Evolutionary conservation across 2,113 vertebrate genomes (phyloP).

Genomic region (Pangasianodon hypophthalmus): DNA sequence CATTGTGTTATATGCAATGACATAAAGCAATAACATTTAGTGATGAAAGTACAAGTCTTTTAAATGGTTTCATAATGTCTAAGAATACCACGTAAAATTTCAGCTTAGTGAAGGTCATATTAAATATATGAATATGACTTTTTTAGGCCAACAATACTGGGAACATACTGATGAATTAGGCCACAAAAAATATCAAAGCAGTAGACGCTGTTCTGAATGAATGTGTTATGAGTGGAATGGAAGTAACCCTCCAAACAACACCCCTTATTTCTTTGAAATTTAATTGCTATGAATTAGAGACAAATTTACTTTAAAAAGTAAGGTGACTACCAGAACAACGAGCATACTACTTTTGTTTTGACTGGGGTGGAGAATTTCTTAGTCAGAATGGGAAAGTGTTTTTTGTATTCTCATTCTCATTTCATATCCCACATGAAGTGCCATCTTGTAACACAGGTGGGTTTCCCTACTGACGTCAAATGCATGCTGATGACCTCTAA

Average conservation of each 20-base stretch:
- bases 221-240: conserved; percentile 2
- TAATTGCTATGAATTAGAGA: background rate
- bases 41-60: conserved; percentile 34
- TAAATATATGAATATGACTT: background rate
- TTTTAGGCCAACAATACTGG: background rate
- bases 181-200: background rate
- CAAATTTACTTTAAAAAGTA: background rate
- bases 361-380: conserved; percentile 14
- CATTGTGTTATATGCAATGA: conserved; percentile 1
- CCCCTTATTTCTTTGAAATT: background rate
- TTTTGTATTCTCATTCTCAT: conserved; percentile 1
- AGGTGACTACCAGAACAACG: background rate
- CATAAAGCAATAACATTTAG: conserved; percentile 37
- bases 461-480: background rate
- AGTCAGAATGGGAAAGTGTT: conserved; percentile 16
- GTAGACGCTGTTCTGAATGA: background rate
- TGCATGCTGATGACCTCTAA: background rate
- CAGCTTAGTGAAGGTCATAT: conserved; percentile 18
- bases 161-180: background rate
- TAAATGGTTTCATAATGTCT: conserved; percentile 27
- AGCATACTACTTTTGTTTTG: conserved; percentile 37
- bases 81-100: background rate
- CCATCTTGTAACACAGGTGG: background rate
- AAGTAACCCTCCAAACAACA: conserved; percentile 4
- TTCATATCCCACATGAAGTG: background rate